Evolutionary conservation across 2,888 invertebrate species (phyloP), one percentile per base, ranked within the genome.

Genomic region (Scrobipalpa costella): DNA sequence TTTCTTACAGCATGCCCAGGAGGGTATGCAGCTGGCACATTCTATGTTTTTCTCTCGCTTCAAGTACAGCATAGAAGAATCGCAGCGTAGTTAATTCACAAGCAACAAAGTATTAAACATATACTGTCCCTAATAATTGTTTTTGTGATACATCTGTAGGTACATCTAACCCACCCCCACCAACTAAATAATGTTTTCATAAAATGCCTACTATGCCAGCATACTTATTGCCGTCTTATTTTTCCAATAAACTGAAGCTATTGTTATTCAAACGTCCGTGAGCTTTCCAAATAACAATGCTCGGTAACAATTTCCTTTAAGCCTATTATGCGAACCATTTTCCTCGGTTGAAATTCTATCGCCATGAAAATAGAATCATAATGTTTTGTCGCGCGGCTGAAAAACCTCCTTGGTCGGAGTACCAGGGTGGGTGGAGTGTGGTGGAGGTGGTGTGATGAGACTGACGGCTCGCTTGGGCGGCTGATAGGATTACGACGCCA

Each of bases 401-500:
- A 81, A 86, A 83, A 84, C 52, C 33, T 57, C 15, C 49, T 55
- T 78, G 76, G 76, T 78, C 44, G 21, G 13, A 52, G 50, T 59
- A 55, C 34, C 34, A 55, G 49, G 40, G 47, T 47, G 60, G 47
- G 60, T 76, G 73, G 72, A 67, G 68, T 73, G 77, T 73, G 75
- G 60, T 17, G 60, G 57, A 57, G 57, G 68, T 76, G 67, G 69
- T 69, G 52, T 27, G 52, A 55, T 13, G 27, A 27, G n/a, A 15
- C 27, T 15, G 55, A 34, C 75, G 73, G 77, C 77, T 79, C 67
- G 69, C 77, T 79, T 67, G 69, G 74, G 76, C 77, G 79, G 74
- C 73, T 94, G 94, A 95, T 94, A 93, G 92, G 95, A 94, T 95
- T 95, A 94, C 91, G 78, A 83, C 90, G 78, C 89, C 91, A 92